A percentile compares a stretch with the other conserved stretches of the same genome.
phyloP scores from a whole-genome alignment of 2,888 invertebrate species.

The Ophonus ardosiacus region DNA sequence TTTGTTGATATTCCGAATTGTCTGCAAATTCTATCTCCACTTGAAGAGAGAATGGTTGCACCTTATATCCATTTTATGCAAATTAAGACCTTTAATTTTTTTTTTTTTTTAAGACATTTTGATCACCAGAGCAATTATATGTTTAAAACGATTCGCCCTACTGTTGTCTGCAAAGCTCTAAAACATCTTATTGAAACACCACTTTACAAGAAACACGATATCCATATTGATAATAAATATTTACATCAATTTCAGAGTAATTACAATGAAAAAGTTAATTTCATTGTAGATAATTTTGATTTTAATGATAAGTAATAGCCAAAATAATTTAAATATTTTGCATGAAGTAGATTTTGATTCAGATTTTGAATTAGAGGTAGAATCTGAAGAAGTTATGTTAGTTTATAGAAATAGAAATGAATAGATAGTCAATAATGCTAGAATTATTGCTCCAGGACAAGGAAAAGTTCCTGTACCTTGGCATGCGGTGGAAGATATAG shows the following conservation, averaged over 20 bases:
- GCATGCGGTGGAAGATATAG: too few species aligned
- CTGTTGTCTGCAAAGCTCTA: background rate
- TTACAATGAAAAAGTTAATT: background rate
- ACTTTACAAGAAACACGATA: too few species aligned
- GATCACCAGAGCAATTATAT: constrained; percentile 1
- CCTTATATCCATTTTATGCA: background rate
- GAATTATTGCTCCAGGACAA: background rate
- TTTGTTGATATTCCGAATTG: too few species aligned
- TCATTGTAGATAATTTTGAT: too few species aligned
- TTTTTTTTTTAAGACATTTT: constrained; percentile 13
- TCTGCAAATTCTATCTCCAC: too few species aligned
- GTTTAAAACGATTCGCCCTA: background rate
- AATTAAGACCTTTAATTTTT: background rate
- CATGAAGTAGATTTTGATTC: background rate
- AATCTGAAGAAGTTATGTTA: background rate
- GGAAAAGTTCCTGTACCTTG: too few species aligned
- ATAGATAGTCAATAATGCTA: background rate
- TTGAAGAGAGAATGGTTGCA: too few species aligned
- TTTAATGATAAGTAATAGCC: too few species aligned
- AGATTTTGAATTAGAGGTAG: background rate
- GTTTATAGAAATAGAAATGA: constrained; percentile 1
- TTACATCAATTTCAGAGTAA: background rate
- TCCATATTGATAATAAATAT: background rate
- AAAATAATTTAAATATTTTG: too few species aligned
- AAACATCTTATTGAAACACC: too few species aligned